A percentile compares a stretch with the other conserved stretches of the same genome.
phyloP scores from a whole-genome alignment of 2,888 invertebrate genomes.

The Halictus ligatus region DNA sequence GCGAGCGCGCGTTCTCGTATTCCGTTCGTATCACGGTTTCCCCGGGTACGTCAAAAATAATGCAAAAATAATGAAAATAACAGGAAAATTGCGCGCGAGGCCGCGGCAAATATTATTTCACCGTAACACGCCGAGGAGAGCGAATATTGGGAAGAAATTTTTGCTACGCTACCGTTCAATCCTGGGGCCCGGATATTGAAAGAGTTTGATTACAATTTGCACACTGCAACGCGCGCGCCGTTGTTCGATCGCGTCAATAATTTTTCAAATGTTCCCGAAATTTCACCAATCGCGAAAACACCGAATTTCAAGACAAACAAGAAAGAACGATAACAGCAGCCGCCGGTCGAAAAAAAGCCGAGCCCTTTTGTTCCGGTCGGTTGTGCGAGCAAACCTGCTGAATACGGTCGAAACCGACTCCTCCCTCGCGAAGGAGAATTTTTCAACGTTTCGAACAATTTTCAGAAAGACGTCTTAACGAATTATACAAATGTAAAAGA shows the following conservation, averaged over 20 bases:
- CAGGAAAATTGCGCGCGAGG: slow-evolving; percentile 12
- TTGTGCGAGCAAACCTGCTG: background rate
- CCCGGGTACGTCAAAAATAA: background rate
- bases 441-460: no score
- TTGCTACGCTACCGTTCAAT: slow-evolving; percentile 34
- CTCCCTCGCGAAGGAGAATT: background rate
- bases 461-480: no score
- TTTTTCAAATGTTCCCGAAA: slow-evolving; percentile 7
- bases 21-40: background rate
- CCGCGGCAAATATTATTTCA: slow-evolving; percentile 44
- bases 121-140: slow-evolving; percentile 19
- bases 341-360: background rate
- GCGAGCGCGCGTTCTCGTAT: background rate
- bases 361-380: background rate
- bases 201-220: slow-evolving; percentile 37
- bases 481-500: no score
- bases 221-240: slow-evolving; percentile 9
- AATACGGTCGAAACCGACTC: background rate
- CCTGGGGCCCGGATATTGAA: slow-evolving; percentile 48
- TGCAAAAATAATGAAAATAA: slow-evolving; percentile 22
- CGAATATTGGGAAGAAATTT: slow-evolving; percentile 40
- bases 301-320: slow-evolving; percentile 1
- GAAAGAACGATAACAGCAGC: slow-evolving; percentile 3
- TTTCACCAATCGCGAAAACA: background rate
- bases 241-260: slow-evolving; percentile 4